Evolutionary conservation across 2,113 vertebrate genomes (phyloP), one percentile per base, ranked within the genome.

Genomic region (Leuciscus idus): DNA sequence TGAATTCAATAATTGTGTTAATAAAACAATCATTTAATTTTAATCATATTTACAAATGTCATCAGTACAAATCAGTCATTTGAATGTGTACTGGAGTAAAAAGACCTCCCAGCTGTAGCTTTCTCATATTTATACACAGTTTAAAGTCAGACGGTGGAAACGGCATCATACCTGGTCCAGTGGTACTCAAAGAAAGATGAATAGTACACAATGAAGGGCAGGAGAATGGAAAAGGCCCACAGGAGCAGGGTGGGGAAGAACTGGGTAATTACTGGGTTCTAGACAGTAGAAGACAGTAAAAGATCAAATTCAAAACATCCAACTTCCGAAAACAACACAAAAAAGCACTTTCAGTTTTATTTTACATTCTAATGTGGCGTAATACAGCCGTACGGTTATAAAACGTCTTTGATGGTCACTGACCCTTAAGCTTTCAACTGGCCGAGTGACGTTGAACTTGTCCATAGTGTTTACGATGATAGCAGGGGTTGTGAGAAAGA

Each of bases 401-500:
- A 2, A 57, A 57, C 15, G 3, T 59, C 43, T 73, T 90, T 87
- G 36, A 17, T 75, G 50, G 43, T 39, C 26, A 96, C 86, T 84
- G 86, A 96, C 98, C 97, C 94, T 95, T 81, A 99, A 94, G 81
- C 94, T 98, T 91, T 99, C 98, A 87, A 98, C 94, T 6, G 98
- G 98, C 75, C 93, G 93, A 7, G 98, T 99, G 91, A 99, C 97
- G 1, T 99, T 99, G 93, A 99, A 99, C 95, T 97, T 96, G 92
- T 99, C 98, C 89, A 99, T 98, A 68, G 98, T 99, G 94, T 98
- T 99, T 91, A 99, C 98, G 21, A 99, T 96, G 93, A 99, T 97
- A 92, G 98, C 97, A 0, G 98, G 98, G 0, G 98, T 99, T 90
- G 98, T 99, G 93, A 99, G 97, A 92, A 99, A 99, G 95, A 99